A percentile compares a stretch with the other conserved stretches of the same genome.
phyloP scores from a whole-genome alignment of 2,888 invertebrate genomes.

The Chaitophorus viminalis region DNA sequence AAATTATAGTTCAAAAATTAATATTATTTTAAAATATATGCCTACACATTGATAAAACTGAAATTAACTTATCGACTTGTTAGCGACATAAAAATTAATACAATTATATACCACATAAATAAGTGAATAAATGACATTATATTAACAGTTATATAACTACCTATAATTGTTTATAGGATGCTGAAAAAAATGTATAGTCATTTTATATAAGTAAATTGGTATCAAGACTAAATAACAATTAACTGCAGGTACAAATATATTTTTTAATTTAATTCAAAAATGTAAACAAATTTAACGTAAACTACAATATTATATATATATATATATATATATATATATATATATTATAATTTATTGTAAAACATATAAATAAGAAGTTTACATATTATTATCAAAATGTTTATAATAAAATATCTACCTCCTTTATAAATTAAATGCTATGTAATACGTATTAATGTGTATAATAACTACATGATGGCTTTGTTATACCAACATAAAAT shows the following conservation, averaged over 20 bases:
- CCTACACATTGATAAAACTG: background rate
- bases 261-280: slow-evolving; percentile 31
- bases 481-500: too few relatives aligned
- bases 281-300: background rate
- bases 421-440: too few relatives aligned
- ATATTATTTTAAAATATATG: background rate
- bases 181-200: background rate
- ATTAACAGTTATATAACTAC: too few relatives aligned
- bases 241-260: background rate
- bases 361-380: too few relatives aligned
- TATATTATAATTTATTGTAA: too few relatives aligned
- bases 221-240: background rate
- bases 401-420: too few relatives aligned
- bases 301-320: background rate
- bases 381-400: too few relatives aligned
- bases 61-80: background rate
- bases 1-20: too few relatives aligned
- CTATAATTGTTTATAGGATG: background rate
- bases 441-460: too few relatives aligned
- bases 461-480: background rate
- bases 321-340: too few relatives aligned
- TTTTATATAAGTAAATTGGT: slow-evolving; percentile 7
- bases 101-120: background rate
- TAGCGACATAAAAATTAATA: background rate
- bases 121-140: too few relatives aligned